Percentiles rank a stretch among this genome's conserved stretches.
Evolutionary conservation across 1,140 invertebrate genomes (phyloP).

Genomic region (Zaprionus ornatus): DNA sequence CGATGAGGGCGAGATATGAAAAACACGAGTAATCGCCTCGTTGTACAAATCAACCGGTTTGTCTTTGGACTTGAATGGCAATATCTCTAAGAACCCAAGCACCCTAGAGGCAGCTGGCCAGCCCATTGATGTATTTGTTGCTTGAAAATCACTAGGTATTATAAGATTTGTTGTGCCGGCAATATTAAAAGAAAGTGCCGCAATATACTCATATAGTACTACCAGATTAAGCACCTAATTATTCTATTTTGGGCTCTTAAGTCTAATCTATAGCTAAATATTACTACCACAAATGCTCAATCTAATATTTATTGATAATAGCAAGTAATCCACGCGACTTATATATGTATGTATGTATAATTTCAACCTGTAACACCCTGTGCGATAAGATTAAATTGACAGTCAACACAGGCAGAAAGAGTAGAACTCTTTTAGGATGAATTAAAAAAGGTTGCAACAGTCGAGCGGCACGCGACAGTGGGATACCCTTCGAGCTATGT

Average conservation of each 20-base stretch:
- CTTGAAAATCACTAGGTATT: neutral
- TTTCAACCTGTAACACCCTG: neutral
- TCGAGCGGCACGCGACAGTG: too few species aligned
- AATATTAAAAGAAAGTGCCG: neutral
- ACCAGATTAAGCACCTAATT: neutral
- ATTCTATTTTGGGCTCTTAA: neutral
- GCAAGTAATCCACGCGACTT: neutral
- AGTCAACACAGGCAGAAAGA: neutral
- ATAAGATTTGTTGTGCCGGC: neutral
- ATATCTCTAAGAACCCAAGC: constrained; percentile 30
- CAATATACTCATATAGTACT: neutral
- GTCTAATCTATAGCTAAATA: neutral
- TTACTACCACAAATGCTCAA: neutral
- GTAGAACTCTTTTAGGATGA: neutral
- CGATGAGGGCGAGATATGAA: constrained; percentile 31
- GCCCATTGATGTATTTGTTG: neutral
- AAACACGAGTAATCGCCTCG: constrained; percentile 57
- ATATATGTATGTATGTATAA: neutral
- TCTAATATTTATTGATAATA: neutral
- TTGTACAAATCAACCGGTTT: constrained; percentile 31
- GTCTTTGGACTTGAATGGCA: constrained; percentile 42
- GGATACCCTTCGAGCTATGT: too few species aligned
- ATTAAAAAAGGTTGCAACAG: neutral
- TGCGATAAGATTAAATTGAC: neutral
- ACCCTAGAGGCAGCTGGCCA: neutral